phyloP scores from a whole-genome alignment of 2,797 vertebrate genomes.

The Muscicapa comitata region DNA sequence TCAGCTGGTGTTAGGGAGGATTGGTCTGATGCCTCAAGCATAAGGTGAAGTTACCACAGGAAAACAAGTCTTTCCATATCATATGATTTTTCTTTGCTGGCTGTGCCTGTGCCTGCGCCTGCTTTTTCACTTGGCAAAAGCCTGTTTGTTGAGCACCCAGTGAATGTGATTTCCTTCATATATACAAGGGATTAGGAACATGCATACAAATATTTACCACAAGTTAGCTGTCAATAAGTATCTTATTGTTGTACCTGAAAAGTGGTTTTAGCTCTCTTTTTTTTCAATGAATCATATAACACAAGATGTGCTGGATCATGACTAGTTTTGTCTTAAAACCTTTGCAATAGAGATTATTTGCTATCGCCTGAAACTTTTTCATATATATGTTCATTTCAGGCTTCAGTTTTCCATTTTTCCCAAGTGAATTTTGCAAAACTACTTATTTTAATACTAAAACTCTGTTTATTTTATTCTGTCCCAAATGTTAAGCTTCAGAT shows the following conservation, averaged over 20 bases:
- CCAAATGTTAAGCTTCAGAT: constrained; percentile 51
- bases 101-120: neutral
- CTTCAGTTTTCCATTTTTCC: neutral
- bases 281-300: neutral
- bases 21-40: neutral
- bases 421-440: constrained; percentile 3
- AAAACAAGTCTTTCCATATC: neutral
- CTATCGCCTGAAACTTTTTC: neutral
- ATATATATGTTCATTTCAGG: neutral
- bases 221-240: neutral
- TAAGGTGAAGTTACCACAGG: neutral
- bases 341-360: neutral
- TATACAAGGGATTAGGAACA: neutral
- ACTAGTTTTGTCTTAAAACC: neutral
- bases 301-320: neutral
- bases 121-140: neutral
- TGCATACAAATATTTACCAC: neutral
- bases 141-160: neutral
- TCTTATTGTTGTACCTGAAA: neutral
- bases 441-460: constrained; percentile 29
- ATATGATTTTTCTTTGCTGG: neutral
- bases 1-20: neutral
- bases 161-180: neutral
- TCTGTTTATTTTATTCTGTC: constrained; percentile 48
- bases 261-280: neutral